Percentiles rank a stretch among this genome's conserved stretches.
Evolutionary conservation across 30 jellyfish, hydroid and myxozoan genomes (phyloP).

Genomic region (Hydractinia echinata): DNA sequence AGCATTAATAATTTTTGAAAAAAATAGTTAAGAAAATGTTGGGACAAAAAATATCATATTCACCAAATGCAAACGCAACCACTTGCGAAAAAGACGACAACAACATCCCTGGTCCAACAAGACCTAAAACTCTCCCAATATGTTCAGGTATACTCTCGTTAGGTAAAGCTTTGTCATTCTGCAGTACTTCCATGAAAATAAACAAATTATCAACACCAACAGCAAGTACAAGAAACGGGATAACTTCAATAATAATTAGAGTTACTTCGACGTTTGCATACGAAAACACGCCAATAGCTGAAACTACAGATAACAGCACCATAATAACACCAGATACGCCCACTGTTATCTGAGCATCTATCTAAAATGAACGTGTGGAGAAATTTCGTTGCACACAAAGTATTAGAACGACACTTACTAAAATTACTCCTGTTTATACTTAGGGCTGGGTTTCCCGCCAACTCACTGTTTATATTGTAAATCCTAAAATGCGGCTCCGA

Average conservation of each 20-base stretch:
- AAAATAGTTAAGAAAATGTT: too few relatives aligned
- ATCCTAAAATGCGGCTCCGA: too few relatives aligned
- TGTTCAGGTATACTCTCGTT: slow-evolving; percentile 38
- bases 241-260: slow-evolving; percentile 85
- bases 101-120: slow-evolving; percentile 95
- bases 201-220: slow-evolving; percentile 98
- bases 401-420: too few relatives aligned
- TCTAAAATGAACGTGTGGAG: slow-evolving; percentile 25
- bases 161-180: slow-evolving; percentile 59
- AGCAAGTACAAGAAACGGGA: slow-evolving; percentile 96
- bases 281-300: slow-evolving; percentile 83
- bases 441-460: too few relatives aligned
- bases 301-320: slow-evolving; percentile 78
- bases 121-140: slow-evolving; percentile 87
- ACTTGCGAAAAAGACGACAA: slow-evolving; percentile 82
- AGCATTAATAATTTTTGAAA: background rate
- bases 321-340: slow-evolving; percentile 93
- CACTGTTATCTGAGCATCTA: slow-evolving; percentile 75
- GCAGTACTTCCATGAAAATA: slow-evolving; percentile 68
- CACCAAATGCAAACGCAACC: slow-evolving; percentile 92
- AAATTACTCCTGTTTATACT: too few relatives aligned
- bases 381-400: too few relatives aligned
- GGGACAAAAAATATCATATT: background rate
- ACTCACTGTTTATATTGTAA: too few relatives aligned
- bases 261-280: slow-evolving; percentile 86